These are phyloP conservation scores for Ariopsis seemanni DNA, from an alignment of 2,113 vertebrate species.

Conservation along the genomic window DNA sequence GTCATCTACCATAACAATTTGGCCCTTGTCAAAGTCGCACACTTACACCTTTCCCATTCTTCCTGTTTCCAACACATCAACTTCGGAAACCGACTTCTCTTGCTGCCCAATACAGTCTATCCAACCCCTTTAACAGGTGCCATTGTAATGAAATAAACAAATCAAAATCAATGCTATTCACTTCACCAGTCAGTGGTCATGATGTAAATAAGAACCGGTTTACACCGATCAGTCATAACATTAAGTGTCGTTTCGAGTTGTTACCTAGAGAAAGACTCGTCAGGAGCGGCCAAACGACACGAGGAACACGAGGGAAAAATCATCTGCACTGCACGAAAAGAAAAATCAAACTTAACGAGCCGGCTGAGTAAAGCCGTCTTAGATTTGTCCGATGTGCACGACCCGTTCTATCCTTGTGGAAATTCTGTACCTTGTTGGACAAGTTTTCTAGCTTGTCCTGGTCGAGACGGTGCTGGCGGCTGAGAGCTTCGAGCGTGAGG, in stretches of 20 bases:
- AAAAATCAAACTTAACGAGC: slow-evolving; percentile 27
- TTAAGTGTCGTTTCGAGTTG: background rate
- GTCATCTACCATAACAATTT: no score
- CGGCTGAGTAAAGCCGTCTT: background rate
- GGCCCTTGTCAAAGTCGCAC: no score
- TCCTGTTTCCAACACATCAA: no score
- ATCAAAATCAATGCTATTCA: no score
- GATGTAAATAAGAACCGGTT: background rate
- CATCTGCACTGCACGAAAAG: slow-evolving; percentile 43
- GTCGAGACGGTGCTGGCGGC: slow-evolving; percentile 87
- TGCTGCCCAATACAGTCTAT: no score
- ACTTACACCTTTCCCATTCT: no score
- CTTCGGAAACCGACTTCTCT: no score
- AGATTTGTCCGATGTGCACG: background rate
- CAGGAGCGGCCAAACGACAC: slow-evolving; percentile 10
- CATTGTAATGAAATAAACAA: no score
- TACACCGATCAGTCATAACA: background rate
- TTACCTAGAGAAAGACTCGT: slow-evolving; percentile 41
- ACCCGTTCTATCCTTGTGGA: background rate
- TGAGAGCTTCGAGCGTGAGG: slow-evolving; percentile 82
- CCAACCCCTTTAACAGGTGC: no score
- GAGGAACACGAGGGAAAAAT: slow-evolving; percentile 15
- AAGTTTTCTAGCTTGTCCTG: slow-evolving; percentile 91
- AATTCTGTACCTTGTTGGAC: slow-evolving; percentile 80
- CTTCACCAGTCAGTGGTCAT: no score